Percentiles rank a stretch among this genome's conserved stretches.
These are phyloP conservation scores for Cheilosia variabilis DNA, from an alignment of 2,888 invertebrate genomes.

Conservation along the genomic window DNA sequence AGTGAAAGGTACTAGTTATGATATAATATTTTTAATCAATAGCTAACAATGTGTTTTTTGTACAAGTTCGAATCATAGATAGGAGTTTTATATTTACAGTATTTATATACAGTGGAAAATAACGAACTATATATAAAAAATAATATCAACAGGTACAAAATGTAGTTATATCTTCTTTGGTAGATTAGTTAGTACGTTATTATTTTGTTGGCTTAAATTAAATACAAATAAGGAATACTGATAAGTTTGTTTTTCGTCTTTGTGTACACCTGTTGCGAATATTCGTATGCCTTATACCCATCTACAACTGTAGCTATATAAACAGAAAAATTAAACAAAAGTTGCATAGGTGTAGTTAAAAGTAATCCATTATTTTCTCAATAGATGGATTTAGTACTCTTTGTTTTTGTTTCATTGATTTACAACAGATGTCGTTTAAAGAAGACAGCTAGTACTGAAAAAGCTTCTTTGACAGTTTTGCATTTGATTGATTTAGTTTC, in stretches of 20 bases:
- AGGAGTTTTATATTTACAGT: conserved; percentile 37
- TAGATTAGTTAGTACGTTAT: conserved; percentile 6
- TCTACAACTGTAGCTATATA: no score
- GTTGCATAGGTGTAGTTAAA: no score
- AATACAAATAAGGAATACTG: conserved; percentile 9
- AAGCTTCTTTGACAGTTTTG: no score
- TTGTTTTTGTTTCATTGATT: no score
- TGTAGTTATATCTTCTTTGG: conserved; percentile 56
- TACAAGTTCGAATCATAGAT: conserved; percentile 38
- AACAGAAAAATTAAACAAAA: no score
- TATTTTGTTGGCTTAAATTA: conserved; percentile 2
- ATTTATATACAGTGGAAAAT: background rate
- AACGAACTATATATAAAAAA: conserved; percentile 29
- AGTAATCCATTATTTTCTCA: no score
- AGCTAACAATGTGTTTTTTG: conserved; percentile 47
- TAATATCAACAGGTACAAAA: conserved; percentile 73
- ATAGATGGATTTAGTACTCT: no score
- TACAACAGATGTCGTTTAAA: no score
- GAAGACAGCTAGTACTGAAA: no score
- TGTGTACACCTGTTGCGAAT: background rate
- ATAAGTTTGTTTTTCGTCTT: background rate
- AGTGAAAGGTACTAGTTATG: conserved; percentile 21
- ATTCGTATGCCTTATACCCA: no score
- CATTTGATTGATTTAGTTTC: no score
- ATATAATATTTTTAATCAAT: conserved; percentile 31